Percentiles rank a stretch among this genome's conserved stretches.
phyloP scores from a whole-genome alignment of 1,140 invertebrate species.

The Drosophila insularis region DNA sequence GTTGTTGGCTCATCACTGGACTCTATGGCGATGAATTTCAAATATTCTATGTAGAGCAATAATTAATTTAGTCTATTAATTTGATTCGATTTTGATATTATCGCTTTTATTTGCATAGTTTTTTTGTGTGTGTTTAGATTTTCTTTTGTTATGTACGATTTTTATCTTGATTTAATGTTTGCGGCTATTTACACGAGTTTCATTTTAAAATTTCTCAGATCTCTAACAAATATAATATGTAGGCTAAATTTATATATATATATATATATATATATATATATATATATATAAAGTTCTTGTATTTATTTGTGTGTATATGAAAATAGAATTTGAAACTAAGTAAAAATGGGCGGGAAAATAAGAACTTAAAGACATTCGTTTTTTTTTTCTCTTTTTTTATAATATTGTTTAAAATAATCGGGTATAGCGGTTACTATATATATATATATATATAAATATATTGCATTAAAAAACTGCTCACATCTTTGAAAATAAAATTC shows the following conservation, averaged over 20 bases:
- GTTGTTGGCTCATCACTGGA: constrained; percentile 71
- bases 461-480: constrained; percentile 46
- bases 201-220: constrained; percentile 71
- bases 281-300: constrained; percentile 39
- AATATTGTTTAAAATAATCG: constrained; percentile 24
- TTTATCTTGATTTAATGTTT: constrained; percentile 53
- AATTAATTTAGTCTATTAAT: constrained; percentile 1
- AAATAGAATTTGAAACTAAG: constrained; percentile 49
- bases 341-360: constrained; percentile 14
- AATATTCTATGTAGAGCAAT: constrained; percentile 63
- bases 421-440: not conserved
- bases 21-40: constrained; percentile 74
- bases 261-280: constrained; percentile 36
- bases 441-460: not conserved
- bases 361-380: constrained; percentile 40
- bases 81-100: constrained; percentile 40
- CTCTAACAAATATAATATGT: constrained; percentile 69
- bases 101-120: constrained; percentile 58
- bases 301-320: constrained; percentile 38
- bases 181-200: constrained; percentile 75
- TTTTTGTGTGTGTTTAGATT: constrained; percentile 55
- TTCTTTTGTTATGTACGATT: constrained; percentile 54
- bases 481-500: constrained; percentile 11
- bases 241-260: constrained; percentile 41
- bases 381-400: constrained; percentile 15